Percentiles rank a stretch among this genome's conserved stretches.
Evolutionary conservation across 2,797 vertebrate species (phyloP).

Genomic region (Tragelaphus oryx): DNA sequence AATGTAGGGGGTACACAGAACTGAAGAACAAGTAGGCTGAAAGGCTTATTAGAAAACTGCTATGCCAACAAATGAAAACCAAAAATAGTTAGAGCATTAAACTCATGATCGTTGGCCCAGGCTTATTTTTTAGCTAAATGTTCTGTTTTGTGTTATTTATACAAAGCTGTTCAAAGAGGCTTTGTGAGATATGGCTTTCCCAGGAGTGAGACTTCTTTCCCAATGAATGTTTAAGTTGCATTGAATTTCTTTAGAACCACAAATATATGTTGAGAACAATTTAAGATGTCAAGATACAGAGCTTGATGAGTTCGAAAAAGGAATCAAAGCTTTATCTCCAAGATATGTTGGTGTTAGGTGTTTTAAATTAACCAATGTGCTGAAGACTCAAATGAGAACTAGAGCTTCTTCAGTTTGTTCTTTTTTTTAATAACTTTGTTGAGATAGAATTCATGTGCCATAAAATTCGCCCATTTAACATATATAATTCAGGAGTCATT

Average conservation of each 20-base stretch:
- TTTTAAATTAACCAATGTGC: not conserved
- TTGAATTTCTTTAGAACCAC: not conserved
- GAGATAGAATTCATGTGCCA: not conserved
- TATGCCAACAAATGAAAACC: not conserved
- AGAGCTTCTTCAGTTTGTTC: not conserved
- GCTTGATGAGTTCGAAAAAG: not conserved
- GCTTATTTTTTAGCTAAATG: not conserved
- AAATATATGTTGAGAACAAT: not conserved
- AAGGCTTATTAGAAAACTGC: not conserved
- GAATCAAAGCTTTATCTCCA: not conserved
- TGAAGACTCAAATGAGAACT: not conserved
- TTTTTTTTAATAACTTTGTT: not conserved
- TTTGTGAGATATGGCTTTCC: not conserved
- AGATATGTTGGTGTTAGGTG: not conserved
- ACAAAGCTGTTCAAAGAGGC: not conserved
- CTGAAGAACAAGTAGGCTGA: not conserved
- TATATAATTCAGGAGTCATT: not conserved
- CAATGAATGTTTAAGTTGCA: not conserved
- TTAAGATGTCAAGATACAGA: not conserved
- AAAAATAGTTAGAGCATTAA: not conserved
- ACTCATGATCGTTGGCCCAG: not conserved
- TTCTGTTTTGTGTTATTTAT: constrained; percentile 3
- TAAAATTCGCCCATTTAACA: not conserved
- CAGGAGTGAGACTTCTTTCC: not conserved
- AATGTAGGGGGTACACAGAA: not conserved